Conservation (phyloP, 1,140 invertebrate species). For the Penaeus japonicus region DNA sequence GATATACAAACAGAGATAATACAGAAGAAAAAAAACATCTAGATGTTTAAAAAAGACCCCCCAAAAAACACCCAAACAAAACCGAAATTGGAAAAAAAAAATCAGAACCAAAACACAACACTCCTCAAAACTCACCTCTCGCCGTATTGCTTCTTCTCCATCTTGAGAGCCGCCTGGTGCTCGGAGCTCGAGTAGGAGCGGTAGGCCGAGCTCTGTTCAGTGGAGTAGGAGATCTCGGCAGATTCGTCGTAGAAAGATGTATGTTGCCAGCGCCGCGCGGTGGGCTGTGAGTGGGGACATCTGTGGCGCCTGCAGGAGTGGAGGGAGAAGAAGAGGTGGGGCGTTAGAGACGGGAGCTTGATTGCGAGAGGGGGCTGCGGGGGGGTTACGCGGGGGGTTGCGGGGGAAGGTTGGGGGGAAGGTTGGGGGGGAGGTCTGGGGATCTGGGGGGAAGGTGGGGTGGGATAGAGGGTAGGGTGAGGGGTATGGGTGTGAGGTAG, state of each 20-base stretch:
- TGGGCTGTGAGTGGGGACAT: constrained; percentile 47
- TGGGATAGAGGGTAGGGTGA: background rate
- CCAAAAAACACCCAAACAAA: no score
- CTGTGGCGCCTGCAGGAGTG: constrained; percentile 31
- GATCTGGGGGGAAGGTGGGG: background rate
- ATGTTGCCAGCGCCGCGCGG: constrained; percentile 37
- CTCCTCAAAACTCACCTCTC: background rate
- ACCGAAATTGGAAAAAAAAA: background rate
- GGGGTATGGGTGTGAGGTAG: background rate
- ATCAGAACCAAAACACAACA: background rate
- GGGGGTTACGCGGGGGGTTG: background rate
- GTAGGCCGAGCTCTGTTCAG: constrained; percentile 43
- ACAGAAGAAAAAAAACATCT: no score
- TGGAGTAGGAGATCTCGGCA: constrained; percentile 25
- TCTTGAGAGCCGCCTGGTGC: constrained; percentile 36
- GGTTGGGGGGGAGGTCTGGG: background rate
- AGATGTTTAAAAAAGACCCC: no score
- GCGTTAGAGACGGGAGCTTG: background rate
- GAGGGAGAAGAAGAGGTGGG: background rate
- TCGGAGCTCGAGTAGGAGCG: constrained; percentile 36
- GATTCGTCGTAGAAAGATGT: constrained; percentile 17
- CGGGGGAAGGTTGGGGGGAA: background rate
- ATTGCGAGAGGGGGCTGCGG: background rate
- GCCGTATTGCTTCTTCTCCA: constrained; percentile 38
- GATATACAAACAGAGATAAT: no score